These are phyloP conservation scores for Oscheius sp. DNA, from an alignment of 1,140 invertebrate species.

Conservation along the genomic window DNA sequence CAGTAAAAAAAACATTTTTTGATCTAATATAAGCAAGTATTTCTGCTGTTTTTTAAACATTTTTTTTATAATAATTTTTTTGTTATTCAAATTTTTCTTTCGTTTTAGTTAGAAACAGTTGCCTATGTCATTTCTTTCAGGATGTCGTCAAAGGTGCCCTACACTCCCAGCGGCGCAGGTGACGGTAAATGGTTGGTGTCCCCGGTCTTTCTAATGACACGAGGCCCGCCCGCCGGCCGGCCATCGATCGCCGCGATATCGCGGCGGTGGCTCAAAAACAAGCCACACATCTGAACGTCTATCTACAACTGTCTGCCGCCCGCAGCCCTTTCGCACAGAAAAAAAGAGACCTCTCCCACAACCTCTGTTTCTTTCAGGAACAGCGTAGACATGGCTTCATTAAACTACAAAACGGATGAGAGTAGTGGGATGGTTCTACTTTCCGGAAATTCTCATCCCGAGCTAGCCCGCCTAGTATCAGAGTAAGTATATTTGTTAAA, in stretches of 20 bases:
- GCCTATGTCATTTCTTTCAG: no score
- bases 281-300: neutral
- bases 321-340: neutral
- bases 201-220: no score
- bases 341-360: neutral
- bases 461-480: slow-evolving; percentile 47
- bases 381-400: neutral
- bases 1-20: no score
- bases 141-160: no score
- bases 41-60: no score
- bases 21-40: no score
- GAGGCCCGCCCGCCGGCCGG: neutral
- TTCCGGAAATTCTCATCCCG: slow-evolving; percentile 56
- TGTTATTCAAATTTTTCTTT: no score
- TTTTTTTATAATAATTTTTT: no score
- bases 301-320: neutral
- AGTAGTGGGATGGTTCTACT: slow-evolving; percentile 56
- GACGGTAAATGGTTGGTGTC: no score
- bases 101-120: no score
- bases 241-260: neutral
- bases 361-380: slow-evolving; percentile 4
- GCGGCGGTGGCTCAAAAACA: neutral
- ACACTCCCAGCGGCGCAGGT: no score
- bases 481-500: slow-evolving; percentile 23
- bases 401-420: slow-evolving; percentile 44